Base-by-base conservation (phyloP, 2,797 vertebrate species). In the Falco berigora region DNA sequence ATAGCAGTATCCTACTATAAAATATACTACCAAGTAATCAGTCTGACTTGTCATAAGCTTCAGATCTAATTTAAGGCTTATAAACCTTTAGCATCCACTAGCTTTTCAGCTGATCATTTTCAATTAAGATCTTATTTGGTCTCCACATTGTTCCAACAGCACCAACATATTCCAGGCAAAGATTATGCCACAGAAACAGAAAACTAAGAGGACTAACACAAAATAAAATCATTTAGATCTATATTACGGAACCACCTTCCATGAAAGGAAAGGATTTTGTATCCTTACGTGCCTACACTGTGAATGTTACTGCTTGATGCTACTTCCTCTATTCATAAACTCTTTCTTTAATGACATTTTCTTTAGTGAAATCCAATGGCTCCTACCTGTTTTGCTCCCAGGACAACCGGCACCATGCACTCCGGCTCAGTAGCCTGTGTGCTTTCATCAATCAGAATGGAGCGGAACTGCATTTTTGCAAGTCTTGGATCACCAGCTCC, bases 391-490 rank as follows among this genome's bases (percentile, higher is more conserved):
- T 99, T 99, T 72, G 99, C 99, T 76, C 99, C 99, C 12, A 99
- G 98, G 15, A 99, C 99, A 28, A 99, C 99, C 0, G 99, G 99
- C 56, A 99, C 99, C 99, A 99, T 99, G 87, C 99, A 99, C 97
- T 99, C 99, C 0, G 99, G 99, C 96, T 99, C 99, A 0, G 99
- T 99, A 92, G 99, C 99, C 97, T 99, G 99, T 1, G 99, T 99
- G 98, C 99, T 99, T 90, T 99, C 99, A 13, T 99, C 99, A 4
- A 99, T 99, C 69, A 99, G 97, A 92, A 99, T 99, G 96, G 99
- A 99, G 61, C 99, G 99, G 96, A 99, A 99, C 96, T 99, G 99
- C 99, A 99, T 99, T 97, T 99, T 99, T 64, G 99, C 99, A 38
- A 99, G 98, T 5, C 99, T 98, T 4, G 99, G 99, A 61, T 99